Percentiles rank a stretch among this genome's conserved stretches.
phyloP scores from a whole-genome alignment of 2,888 invertebrate genomes.

The Bellardia bayeri region DNA sequence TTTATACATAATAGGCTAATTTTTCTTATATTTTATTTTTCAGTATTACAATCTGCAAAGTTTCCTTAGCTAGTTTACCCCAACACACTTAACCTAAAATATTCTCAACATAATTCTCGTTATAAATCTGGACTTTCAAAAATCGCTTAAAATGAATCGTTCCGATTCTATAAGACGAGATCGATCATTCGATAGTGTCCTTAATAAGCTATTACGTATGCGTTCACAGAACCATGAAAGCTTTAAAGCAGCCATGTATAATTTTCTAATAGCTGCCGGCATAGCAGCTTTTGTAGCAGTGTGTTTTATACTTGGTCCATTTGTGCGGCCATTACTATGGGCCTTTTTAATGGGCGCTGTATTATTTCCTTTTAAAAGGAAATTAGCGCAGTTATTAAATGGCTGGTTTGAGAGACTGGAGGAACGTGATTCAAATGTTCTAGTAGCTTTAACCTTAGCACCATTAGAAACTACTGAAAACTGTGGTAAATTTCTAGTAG shows the following conservation, averaged over 20 bases:
- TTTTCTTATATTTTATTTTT: slow-evolving; percentile 3
- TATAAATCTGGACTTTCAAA: neutral
- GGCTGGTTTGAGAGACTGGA: slow-evolving; percentile 91
- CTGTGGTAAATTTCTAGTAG: slow-evolving; percentile 90
- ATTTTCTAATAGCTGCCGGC: slow-evolving; percentile 82
- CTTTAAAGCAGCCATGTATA: slow-evolving; percentile 83
- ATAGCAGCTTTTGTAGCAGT: slow-evolving; percentile 86
- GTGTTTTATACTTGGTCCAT: slow-evolving; percentile 94
- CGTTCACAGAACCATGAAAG: slow-evolving; percentile 83
- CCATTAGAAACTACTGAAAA: slow-evolving; percentile 92
- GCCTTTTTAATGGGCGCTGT: slow-evolving; percentile 98
- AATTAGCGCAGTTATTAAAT: slow-evolving; percentile 90
- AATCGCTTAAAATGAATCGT: slow-evolving; percentile 79
- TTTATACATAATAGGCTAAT: no score
- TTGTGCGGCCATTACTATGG: slow-evolving; percentile 97
- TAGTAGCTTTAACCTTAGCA: slow-evolving; percentile 86
- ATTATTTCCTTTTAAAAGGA: slow-evolving; percentile 96
- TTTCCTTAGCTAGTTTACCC: neutral
- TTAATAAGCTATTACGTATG: slow-evolving; percentile 81
- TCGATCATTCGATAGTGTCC: slow-evolving; percentile 83
- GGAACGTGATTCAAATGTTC: slow-evolving; percentile 87
- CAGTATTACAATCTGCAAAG: neutral
- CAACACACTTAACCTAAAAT: neutral
- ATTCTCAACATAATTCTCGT: slow-evolving; percentile 16
- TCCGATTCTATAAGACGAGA: slow-evolving; percentile 81